Evolutionary conservation across 2,113 vertebrate species (phyloP).

Genomic region (Austrofundulus limnaeus): DNA sequence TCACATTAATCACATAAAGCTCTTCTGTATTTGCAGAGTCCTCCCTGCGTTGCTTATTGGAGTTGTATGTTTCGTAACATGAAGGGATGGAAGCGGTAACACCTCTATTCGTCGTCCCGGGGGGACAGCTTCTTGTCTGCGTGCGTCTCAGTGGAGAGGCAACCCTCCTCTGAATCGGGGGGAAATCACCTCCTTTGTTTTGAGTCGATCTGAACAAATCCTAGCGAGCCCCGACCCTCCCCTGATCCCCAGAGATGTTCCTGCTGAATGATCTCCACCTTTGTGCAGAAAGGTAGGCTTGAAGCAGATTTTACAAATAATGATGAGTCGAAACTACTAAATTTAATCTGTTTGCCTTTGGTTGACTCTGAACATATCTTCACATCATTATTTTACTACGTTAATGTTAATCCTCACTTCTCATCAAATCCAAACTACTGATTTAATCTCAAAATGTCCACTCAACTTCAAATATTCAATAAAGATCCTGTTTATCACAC

Average conservation of each 20-base stretch:
- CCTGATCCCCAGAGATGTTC: slow-evolving; percentile 32
- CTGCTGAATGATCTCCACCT: slow-evolving; percentile 10
- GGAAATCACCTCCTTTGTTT: slow-evolving; percentile 73
- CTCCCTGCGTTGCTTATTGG: slow-evolving; percentile 4
- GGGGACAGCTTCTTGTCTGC: slow-evolving; percentile 66
- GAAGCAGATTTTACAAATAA: not conserved
- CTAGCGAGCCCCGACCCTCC: slow-evolving; percentile 37
- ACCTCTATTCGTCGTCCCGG: slow-evolving; percentile 73
- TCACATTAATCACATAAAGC: slow-evolving; percentile 21
- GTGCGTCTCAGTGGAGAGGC: slow-evolving; percentile 51
- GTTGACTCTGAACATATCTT: no score
- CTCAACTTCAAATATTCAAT: no score
- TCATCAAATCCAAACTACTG: no score
- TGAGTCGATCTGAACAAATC: slow-evolving; percentile 73
- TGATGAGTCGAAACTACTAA: not conserved
- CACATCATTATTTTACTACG: no score
- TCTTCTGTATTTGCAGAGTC: slow-evolving; percentile 16
- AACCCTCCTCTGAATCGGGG: slow-evolving; percentile 58
- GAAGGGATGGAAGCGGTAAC: slow-evolving; percentile 62
- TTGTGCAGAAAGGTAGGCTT: slow-evolving; percentile 23
- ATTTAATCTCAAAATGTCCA: no score
- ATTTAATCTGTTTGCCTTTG: no score
- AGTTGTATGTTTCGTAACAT: slow-evolving; percentile 56
- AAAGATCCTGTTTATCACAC: no score
- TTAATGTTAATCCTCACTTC: no score